Conservation (phyloP, 2,113 vertebrate genomes). For the Okapia johnstoni region DNA sequence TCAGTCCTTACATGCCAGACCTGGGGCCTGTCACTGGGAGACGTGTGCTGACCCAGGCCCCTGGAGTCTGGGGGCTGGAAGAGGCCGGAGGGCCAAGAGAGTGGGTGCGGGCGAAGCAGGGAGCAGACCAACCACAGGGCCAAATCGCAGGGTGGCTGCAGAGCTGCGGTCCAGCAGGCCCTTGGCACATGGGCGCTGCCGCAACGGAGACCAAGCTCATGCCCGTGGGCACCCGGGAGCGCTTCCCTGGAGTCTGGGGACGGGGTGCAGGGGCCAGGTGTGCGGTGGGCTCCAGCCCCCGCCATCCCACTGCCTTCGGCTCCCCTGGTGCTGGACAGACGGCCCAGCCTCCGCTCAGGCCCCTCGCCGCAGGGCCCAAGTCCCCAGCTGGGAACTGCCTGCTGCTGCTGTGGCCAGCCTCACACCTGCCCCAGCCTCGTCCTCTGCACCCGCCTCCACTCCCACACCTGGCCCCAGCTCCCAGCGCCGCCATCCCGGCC, state of each 20-base stretch:
- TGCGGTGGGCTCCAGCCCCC: not conserved
- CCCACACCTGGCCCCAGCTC: too few relatives aligned
- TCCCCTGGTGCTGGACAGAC: not conserved
- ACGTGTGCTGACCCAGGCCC: rapidly evolving
- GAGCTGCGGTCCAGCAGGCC: not conserved
- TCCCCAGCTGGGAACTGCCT: not conserved
- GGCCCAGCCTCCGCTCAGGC: not conserved
- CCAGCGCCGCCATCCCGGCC: not conserved
- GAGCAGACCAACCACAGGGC: rapidly evolving
- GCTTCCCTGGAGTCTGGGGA: not conserved
- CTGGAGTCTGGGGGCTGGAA: not conserved
- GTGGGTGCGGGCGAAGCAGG: rapidly evolving
- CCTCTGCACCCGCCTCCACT: not conserved
- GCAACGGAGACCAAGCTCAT: too few relatives aligned
- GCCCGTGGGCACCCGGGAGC: too few relatives aligned
- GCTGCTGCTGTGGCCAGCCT: not conserved
- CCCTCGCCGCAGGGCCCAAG: not conserved
- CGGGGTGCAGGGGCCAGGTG: not conserved
- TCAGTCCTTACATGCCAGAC: not conserved
- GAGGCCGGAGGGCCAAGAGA: not conserved
- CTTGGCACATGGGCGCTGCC: rapidly evolving
- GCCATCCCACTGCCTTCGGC: not conserved
- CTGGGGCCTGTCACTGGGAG: rapidly evolving
- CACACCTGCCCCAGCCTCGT: not conserved
- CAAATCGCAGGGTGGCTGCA: rapidly evolving